phyloP scores from a whole-genome alignment of 1,140 invertebrate species.

The Aculops lycopersici region DNA sequence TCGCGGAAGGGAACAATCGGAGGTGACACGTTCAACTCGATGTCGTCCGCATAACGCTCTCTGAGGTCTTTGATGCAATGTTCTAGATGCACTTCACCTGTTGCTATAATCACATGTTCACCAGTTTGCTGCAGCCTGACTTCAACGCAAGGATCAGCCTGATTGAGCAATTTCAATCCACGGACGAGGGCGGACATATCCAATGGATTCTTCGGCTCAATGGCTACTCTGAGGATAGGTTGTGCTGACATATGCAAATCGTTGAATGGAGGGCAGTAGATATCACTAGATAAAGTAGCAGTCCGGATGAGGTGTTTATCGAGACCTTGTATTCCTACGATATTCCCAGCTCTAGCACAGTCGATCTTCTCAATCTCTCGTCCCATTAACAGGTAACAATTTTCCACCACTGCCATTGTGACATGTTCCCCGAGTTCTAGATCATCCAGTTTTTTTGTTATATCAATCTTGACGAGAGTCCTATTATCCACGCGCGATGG shows the following conservation, averaged over 20 bases:
- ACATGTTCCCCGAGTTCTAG: slow-evolving; percentile 27
- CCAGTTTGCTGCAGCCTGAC: slow-evolving; percentile 67
- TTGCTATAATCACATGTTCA: slow-evolving; percentile 75
- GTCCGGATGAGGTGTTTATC: slow-evolving; percentile 59
- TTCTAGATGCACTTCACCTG: slow-evolving; percentile 87
- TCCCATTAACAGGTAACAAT: slow-evolving; percentile 71
- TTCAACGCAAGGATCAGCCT: slow-evolving; percentile 68
- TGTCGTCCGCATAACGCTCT: slow-evolving; percentile 36
- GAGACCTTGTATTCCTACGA: slow-evolving; percentile 55
- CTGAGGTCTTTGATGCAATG: slow-evolving; percentile 57
- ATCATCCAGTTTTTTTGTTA: slow-evolving; percentile 26
- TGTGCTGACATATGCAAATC: slow-evolving; percentile 45
- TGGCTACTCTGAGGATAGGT: slow-evolving; percentile 55
- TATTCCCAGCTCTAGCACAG: slow-evolving; percentile 51
- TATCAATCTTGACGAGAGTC: slow-evolving; percentile 16
- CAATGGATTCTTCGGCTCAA: slow-evolving; percentile 52
- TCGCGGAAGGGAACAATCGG: slow-evolving; percentile 88
- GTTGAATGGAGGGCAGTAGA: slow-evolving; percentile 57
- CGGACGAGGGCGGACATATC: slow-evolving; percentile 46
- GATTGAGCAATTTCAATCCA: slow-evolving; percentile 45
- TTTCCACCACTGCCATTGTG: slow-evolving; percentile 25
- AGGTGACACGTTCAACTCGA: slow-evolving; percentile 56
- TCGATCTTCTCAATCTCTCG: slow-evolving; percentile 49
- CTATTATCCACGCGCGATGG: slow-evolving; percentile 16
- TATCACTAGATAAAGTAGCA: slow-evolving; percentile 48